Percentiles rank a stretch among this genome's conserved stretches.
phyloP scores from a whole-genome alignment of 2,113 vertebrate species.

The Dunckerocampus dactyliophorus region DNA sequence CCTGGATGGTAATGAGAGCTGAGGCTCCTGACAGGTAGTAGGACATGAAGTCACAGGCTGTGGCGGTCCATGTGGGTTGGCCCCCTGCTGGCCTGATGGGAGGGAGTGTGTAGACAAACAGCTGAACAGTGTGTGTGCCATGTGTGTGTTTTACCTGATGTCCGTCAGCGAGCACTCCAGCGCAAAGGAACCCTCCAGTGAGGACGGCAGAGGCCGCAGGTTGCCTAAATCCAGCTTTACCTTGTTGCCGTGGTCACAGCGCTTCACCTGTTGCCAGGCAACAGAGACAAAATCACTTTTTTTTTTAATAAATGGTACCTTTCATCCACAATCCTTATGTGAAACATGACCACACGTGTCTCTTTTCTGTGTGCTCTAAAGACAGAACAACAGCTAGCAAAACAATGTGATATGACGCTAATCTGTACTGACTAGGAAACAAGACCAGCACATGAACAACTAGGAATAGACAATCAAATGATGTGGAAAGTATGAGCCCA shows the following conservation, averaged over 20 bases:
- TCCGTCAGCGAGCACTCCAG: slow-evolving; percentile 81
- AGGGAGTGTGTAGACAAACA: background rate
- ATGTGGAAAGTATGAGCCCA: no score
- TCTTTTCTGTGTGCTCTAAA: no score
- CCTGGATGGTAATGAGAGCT: slow-evolving; percentile 79
- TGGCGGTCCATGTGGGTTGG: slow-evolving; percentile 82
- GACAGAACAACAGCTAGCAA: no score
- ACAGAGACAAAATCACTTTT: background rate
- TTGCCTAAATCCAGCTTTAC: slow-evolving; percentile 67
- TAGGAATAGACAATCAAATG: no score
- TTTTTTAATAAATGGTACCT: no score
- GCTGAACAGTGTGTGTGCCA: background rate
- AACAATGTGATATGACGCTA: no score
- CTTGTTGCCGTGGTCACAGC: slow-evolving; percentile 82
- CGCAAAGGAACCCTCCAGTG: slow-evolving; percentile 70
- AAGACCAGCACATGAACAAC: no score
- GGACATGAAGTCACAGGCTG: slow-evolving; percentile 82
- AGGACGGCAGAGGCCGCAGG: slow-evolving; percentile 76
- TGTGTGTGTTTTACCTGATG: slow-evolving; percentile 76
- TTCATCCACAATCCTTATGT: no score
- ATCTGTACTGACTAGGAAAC: no score
- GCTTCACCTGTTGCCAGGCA: slow-evolving; percentile 73
- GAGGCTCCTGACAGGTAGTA: slow-evolving; percentile 74
- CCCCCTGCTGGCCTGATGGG: slow-evolving; percentile 88
- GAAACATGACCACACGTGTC: no score